These are phyloP conservation scores for Ophion ventricosus DNA, from an alignment of 2,888 invertebrate species.

Conservation along the genomic window DNA sequence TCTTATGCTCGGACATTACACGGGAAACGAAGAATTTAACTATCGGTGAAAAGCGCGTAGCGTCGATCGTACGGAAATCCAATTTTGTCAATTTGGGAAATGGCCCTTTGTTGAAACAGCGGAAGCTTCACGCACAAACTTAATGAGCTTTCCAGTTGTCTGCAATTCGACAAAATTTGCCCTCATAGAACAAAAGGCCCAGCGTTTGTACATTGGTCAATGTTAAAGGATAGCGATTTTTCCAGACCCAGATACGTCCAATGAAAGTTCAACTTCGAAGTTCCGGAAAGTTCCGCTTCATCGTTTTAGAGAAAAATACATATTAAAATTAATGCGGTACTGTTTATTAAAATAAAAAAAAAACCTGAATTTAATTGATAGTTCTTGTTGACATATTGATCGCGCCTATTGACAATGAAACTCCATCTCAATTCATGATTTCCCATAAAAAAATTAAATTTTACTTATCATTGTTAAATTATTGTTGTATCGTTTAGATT, in stretches of 20 bases:
- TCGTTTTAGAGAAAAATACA: background rate
- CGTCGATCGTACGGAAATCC: background rate
- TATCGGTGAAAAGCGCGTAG: slow-evolving; percentile 14
- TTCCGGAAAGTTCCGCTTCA: background rate
- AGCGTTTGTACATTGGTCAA: no score
- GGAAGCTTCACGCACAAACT: background rate
- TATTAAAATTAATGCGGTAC: no score
- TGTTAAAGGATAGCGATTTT: no score
- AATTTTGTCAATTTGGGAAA: background rate
- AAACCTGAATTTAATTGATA: background rate
- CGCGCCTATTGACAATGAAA: background rate
- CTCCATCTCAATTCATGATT: no score
- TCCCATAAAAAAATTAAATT: no score
- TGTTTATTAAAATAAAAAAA: no score
- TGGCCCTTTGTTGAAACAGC: background rate
- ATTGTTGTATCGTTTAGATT: no score
- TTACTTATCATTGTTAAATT: no score
- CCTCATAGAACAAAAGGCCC: no score
- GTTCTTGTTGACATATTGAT: background rate
- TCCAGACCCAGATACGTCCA: no score
- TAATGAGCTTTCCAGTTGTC: no score
- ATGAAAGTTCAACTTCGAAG: background rate
- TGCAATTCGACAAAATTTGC: no score
- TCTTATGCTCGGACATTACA: slow-evolving; percentile 43
- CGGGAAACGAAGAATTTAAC: slow-evolving; percentile 8